Conservation (phyloP, 2,797 vertebrate species). For the Acanthurus tractus region DNA sequence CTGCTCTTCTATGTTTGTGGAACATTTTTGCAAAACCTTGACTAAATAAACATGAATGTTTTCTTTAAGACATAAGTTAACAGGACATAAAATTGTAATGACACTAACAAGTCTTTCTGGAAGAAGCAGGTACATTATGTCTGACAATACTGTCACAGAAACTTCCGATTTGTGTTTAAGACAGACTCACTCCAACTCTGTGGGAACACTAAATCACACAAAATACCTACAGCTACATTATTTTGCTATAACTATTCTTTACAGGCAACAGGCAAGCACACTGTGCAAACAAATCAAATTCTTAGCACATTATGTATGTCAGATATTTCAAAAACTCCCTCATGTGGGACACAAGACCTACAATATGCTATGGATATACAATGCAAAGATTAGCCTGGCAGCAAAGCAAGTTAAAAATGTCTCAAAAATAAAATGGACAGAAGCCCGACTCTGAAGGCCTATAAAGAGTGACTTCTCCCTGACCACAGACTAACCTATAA, state of each 20-base stretch:
- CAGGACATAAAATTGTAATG: too few species aligned
- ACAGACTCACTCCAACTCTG: too few species aligned
- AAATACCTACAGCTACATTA: too few species aligned
- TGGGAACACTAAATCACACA: too few species aligned
- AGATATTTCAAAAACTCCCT: constrained; percentile 28
- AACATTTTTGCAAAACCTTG: too few species aligned
- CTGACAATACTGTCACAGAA: too few species aligned
- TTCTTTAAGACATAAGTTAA: too few species aligned
- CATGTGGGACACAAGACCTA: neutral
- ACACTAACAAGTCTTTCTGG: too few species aligned
- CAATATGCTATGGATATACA: constrained; percentile 31
- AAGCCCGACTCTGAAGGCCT: constrained; percentile 44
- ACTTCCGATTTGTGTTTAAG: too few species aligned
- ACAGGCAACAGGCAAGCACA: constrained; percentile 44
- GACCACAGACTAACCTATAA: constrained; percentile 82
- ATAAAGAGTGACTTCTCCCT: constrained; percentile 76
- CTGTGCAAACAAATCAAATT: constrained; percentile 48
- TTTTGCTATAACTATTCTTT: constrained; percentile 25
- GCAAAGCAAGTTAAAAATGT: constrained; percentile 58
- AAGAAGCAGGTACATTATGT: too few species aligned
- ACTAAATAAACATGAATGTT: too few species aligned
- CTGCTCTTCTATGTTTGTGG: too few species aligned
- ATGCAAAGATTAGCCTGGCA: constrained; percentile 29
- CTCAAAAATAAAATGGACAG: constrained; percentile 45
- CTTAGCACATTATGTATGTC: constrained; percentile 15